phyloP scores from a whole-genome alignment of 2,888 invertebrate species.

The Catonia carolina region DNA sequence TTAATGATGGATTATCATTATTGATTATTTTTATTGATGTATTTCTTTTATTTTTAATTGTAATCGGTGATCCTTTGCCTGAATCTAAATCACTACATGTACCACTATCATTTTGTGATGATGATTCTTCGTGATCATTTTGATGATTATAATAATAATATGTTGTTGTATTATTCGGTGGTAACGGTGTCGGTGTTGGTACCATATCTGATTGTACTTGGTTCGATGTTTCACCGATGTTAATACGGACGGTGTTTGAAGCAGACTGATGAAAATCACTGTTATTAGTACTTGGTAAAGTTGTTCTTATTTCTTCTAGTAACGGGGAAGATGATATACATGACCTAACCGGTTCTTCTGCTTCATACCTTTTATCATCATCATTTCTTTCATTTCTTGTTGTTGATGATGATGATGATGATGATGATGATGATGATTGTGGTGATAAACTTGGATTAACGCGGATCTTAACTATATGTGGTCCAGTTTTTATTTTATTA shows the following conservation, averaged over 20 bases:
- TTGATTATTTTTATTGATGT: not conserved
- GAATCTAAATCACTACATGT: conserved; percentile 78
- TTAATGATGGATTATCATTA: not conserved
- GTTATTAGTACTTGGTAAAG: no score
- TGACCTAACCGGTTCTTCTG: no score
- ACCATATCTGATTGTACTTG: not conserved
- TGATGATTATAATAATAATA: conserved; percentile 22
- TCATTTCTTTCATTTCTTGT: no score
- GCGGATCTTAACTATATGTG: no score
- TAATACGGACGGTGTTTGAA: conserved; percentile 22
- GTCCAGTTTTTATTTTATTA: no score
- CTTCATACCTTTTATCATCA: no score
- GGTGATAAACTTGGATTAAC: no score
- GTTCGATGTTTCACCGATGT: conserved; percentile 4
- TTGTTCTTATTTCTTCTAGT: no score
- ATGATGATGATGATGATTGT: no score
- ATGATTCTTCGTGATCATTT: conserved; percentile 45
- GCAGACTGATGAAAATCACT: conserved; percentile 2
- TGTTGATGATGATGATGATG: no score
- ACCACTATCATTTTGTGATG: conserved; percentile 75
- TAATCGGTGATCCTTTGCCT: conserved; percentile 57
- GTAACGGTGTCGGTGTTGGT: not conserved
- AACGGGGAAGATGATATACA: no score
- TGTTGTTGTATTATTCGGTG: not conserved
- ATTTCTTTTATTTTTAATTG: conserved; percentile 40